Base-by-base conservation (phyloP, 2,888 invertebrate species). In the Chrysolina oricalcia region DNA sequence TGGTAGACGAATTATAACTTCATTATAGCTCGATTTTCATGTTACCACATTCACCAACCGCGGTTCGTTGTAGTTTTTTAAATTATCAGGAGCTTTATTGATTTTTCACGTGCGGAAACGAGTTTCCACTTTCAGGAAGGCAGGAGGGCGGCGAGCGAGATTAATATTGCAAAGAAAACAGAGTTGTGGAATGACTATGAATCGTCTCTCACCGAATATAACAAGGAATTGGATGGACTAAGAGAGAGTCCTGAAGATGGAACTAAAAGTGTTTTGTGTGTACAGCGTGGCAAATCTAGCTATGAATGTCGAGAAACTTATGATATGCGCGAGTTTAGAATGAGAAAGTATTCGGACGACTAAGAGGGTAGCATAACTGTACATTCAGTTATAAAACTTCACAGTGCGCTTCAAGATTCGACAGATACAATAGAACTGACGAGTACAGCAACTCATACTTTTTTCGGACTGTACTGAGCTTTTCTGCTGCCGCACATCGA, bases 11-110 rank as follows among this genome's bases (percentile, higher is more conserved):
- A 59, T 59, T 59, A 59, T 59, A 59, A 59, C 59, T 27, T 59
- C 59, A 59, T 59, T 59, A 59, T 59, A 59, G 21, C 59, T 59
- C 59, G 35, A 35, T 59, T 59, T 59, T 59, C 59, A 59, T 13
- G 27, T 59, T 59, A 59, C 27, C 27, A n/a, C 35, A n/a, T 59
- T 59, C 27, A 59, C 27, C 35, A 27, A 59, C 8, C n/a, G 35
- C 35, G 23, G 27, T 59, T 35, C 27, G 11, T 59, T 35, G 9
- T 15, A 59, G n/a, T 59, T 59, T 35, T 59, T 35, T 8, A 35
- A 15, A 23, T 59, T 59, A 59, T 35, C 59, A 35, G 27, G 27
- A 59, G 23, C 8, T 27, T 27, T 59, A 59, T 59, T 35, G 59
- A 59, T 59, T 59, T 50, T 59, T 35, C 35, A 21, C 21, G 59